phyloP scores from a whole-genome alignment of 2,113 vertebrate genomes.

The Oreochromis aureus region DNA sequence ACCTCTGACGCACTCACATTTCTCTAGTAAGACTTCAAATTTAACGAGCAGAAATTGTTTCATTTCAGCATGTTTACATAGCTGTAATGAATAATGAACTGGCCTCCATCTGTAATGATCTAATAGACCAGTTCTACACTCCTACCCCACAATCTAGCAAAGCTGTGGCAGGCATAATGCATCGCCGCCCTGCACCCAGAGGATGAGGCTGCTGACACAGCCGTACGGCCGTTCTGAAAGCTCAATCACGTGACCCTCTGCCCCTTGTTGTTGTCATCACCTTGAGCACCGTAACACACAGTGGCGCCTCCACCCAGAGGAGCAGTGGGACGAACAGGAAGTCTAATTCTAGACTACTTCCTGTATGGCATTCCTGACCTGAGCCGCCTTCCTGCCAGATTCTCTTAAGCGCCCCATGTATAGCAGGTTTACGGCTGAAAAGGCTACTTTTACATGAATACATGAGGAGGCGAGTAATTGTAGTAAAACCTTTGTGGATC shows the following conservation, averaged over 20 bases:
- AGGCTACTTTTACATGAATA: not conserved
- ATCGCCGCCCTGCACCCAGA: not conserved
- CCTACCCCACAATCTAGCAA: rapidly evolving
- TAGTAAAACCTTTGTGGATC: not conserved
- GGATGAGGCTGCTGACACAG: not conserved
- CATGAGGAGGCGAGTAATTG: not conserved
- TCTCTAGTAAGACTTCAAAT: not conserved
- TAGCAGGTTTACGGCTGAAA: not conserved
- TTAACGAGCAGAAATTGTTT: not conserved
- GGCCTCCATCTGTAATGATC: not conserved
- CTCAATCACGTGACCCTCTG: not conserved
- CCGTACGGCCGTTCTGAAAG: not conserved
- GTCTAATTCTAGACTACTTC: slow-evolving; percentile 78
- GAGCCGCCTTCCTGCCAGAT: slow-evolving; percentile 64
- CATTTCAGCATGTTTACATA: not conserved
- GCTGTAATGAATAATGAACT: not conserved
- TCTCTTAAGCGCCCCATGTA: not conserved
- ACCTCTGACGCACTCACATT: not conserved
- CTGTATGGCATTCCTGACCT: slow-evolving; percentile 78
- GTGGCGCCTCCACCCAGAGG: slow-evolving; percentile 40
- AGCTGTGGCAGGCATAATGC: not conserved
- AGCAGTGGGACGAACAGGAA: slow-evolving; percentile 64
- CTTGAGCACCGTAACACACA: slow-evolving; percentile 25
- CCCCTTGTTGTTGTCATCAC: slow-evolving; percentile 42
- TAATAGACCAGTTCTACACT: not conserved